phyloP scores from a whole-genome alignment of 2,113 vertebrate genomes.

The Prietella phreatophila region DNA sequence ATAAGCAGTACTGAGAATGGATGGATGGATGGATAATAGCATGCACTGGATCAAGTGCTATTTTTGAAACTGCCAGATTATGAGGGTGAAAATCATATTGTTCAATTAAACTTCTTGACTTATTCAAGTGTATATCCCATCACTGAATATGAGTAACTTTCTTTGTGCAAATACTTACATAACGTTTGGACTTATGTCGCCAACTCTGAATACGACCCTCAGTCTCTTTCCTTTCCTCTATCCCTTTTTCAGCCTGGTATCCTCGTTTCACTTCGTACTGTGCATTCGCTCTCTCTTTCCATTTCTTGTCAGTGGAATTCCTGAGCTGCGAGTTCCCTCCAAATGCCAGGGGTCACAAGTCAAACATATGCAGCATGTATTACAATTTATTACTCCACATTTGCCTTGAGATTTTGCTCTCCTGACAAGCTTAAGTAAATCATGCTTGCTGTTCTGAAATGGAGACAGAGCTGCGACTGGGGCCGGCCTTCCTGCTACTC shows the following conservation, averaged over 20 bases:
- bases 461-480: constrained; percentile 26
- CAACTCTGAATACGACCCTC: neutral
- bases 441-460: constrained; percentile 58
- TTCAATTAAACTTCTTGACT: neutral
- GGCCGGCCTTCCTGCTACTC: constrained; percentile 30
- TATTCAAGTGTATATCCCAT: neutral
- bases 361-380: constrained; percentile 88
- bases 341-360: constrained; percentile 93
- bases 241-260: neutral
- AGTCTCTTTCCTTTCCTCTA: neutral
- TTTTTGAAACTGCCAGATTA: neutral
- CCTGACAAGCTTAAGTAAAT: constrained; percentile 94
- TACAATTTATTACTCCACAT: constrained; percentile 91
- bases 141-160: neutral
- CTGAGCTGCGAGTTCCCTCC: constrained; percentile 77
- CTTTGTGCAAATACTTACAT: neutral
- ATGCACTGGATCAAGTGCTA: neutral
- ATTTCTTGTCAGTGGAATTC: constrained; percentile 72
- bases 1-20: too few relatives aligned
- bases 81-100: neutral
- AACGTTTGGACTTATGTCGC: neutral
- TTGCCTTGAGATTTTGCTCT: constrained; percentile 89
- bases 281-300: constrained; percentile 51
- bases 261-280: constrained; percentile 40
- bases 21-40: neutral